A percentile compares a stretch with the other conserved stretches of the same genome.
Conservation (phyloP, 1,140 invertebrate genomes). For the Euwallacea similis region DNA sequence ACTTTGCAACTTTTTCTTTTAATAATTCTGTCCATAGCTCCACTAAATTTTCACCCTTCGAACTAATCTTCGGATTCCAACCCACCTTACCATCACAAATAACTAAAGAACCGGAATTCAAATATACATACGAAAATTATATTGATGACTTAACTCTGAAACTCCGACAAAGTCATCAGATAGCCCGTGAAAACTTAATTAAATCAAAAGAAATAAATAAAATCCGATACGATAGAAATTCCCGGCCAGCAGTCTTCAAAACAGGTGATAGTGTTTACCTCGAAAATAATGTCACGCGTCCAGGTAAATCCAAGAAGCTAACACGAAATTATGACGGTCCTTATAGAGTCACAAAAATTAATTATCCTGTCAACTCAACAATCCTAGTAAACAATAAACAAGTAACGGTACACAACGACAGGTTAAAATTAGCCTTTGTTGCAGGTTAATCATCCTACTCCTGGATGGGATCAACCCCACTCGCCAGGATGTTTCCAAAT, state of each 20-base stretch:
- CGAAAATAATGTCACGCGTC: slow-evolving; percentile 25
- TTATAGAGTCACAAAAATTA: slow-evolving; percentile 33
- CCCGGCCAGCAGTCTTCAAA: slow-evolving; percentile 37
- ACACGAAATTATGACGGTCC: slow-evolving; percentile 31
- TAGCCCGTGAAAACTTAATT: slow-evolving; percentile 45
- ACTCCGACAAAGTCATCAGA: slow-evolving; percentile 45
- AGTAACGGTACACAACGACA: not conserved
- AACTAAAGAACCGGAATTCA: slow-evolving; percentile 36
- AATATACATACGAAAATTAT: slow-evolving; percentile 49
- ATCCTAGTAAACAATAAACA: slow-evolving; percentile 3
- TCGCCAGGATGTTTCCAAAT: not conserved
- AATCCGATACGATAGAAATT: slow-evolving; percentile 46
- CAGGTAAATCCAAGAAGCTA: slow-evolving; percentile 32
- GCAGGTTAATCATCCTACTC: not conserved
- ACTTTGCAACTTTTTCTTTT: slow-evolving; percentile 52
- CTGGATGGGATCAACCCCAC: not conserved
- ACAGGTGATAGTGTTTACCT: slow-evolving; percentile 38
- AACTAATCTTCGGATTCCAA: slow-evolving; percentile 45
- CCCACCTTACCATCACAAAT: slow-evolving; percentile 41
- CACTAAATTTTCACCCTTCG: slow-evolving; percentile 45
- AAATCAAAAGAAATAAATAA: slow-evolving; percentile 45
- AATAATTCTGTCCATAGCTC: slow-evolving; percentile 47
- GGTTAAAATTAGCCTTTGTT: not conserved
- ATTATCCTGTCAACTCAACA: not conserved
- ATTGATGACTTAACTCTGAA: slow-evolving; percentile 44